These are phyloP conservation scores for Allygus modestus DNA, from an alignment of 2,888 invertebrate species.

Conservation along the genomic window DNA sequence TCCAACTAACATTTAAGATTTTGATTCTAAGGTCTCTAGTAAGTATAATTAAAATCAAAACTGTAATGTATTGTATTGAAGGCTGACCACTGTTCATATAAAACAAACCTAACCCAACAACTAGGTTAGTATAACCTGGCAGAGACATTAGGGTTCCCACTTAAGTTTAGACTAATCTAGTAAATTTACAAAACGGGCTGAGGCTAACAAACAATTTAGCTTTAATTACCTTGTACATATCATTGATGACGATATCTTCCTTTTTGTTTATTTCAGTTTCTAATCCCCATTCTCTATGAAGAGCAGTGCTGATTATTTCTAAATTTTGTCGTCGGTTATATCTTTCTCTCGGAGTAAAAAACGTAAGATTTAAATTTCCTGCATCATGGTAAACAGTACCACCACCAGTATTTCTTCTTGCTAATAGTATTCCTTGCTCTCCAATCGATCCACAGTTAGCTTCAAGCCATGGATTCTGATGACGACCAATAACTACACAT, in stretches of 20 bases:
- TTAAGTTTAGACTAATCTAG: too few relatives aligned
- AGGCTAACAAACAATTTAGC: slow-evolving; percentile 69
- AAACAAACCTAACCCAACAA: too few relatives aligned
- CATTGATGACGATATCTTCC: slow-evolving; percentile 91
- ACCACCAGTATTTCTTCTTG: slow-evolving; percentile 95
- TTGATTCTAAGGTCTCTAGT: too few relatives aligned
- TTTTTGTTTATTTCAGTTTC: slow-evolving; percentile 86
- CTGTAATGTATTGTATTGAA: too few relatives aligned
- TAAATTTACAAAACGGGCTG: too few relatives aligned
- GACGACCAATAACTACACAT: slow-evolving; percentile 96
- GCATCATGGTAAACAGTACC: slow-evolving; percentile 98
- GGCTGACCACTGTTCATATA: too few relatives aligned
- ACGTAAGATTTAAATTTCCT: slow-evolving; percentile 95
- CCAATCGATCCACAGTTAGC: slow-evolving; percentile 85
- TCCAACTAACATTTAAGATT: too few relatives aligned
- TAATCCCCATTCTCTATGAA: slow-evolving; percentile 90
- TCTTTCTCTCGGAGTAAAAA: slow-evolving; percentile 89
- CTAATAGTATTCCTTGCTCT: slow-evolving; percentile 85
- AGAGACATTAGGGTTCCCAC: too few relatives aligned
- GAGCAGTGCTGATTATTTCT: slow-evolving; percentile 88
- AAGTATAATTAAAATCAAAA: too few relatives aligned
- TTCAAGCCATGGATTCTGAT: slow-evolving; percentile 98
- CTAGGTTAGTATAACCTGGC: too few relatives aligned
- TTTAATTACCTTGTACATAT: slow-evolving; percentile 88
- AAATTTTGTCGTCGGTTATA: slow-evolving; percentile 94